Conservation (phyloP, 2,113 vertebrate species). For the Leptosomus discolor region DNA sequence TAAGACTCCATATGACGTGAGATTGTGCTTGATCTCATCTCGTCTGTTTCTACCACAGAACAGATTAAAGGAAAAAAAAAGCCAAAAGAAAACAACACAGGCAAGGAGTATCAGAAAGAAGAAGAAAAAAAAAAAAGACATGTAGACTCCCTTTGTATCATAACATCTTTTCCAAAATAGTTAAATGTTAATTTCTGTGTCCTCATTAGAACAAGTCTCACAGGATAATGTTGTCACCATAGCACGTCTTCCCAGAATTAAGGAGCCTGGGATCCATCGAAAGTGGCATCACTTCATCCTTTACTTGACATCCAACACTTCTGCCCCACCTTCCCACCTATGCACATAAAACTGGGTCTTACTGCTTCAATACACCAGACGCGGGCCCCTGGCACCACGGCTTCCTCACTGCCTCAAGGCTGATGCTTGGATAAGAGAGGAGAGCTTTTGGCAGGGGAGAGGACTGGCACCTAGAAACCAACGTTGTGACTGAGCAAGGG, state of each 20-base stretch:
- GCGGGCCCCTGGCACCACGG: not conserved
- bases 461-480: not conserved
- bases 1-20: not conserved
- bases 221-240: not conserved
- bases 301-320: not conserved
- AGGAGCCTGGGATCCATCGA: not conserved
- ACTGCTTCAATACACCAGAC: not conserved
- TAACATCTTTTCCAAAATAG: not conserved
- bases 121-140: not conserved
- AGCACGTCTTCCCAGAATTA: not conserved
- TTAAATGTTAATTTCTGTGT: not conserved
- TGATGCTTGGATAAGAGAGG: not conserved
- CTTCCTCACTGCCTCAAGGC: not conserved
- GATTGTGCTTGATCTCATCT: not conserved
- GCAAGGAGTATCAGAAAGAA: not conserved
- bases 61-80: not conserved
- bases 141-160: not conserved
- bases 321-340: not conserved
- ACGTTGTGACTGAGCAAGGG: not conserved
- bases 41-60: not conserved
- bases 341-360: not conserved
- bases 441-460: not conserved
- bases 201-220: not conserved
- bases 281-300: not conserved
- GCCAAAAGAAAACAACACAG: not conserved